Evolutionary conservation across 2,797 vertebrate genomes (phyloP), one percentile per base, ranked within the genome.

Genomic region (Gymnoscopelus braueri): DNA sequence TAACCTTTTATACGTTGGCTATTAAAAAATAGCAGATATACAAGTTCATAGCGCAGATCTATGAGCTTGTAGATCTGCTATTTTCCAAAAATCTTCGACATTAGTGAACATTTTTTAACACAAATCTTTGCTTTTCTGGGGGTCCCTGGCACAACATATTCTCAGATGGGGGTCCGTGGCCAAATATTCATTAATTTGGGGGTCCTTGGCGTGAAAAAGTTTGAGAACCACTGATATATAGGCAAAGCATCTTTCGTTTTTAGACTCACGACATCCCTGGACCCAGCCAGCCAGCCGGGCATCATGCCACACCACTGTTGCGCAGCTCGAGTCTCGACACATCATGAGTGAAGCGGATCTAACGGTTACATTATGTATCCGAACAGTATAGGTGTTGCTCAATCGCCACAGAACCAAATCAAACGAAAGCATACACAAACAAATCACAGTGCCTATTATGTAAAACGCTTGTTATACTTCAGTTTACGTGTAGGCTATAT

Each of bases 251-350:
- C 35, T 44, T 19, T 29, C 35, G 48, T 53, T 75, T 75, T 76
- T 52, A 79, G 74, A 86, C 69, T 82, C 67, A 75, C 56, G 55
- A 84, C 78, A 74, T 79, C 74, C 39, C 19, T 69, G 70, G 77
- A 86, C 77, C 52, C 69, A 80, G 19, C 19, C 19, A 19, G 35
- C 35, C 35, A 8, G 73, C 71, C 87, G 89, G 91, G 92, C 92
- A 78, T 70, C 14, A 79, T 84, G 91, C 91, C 91, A 91, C 88
- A 91, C 86, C 83, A 67, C 84, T 86, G 84, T 86, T 91, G 91
- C 91, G 92, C 90, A 93, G 89, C 86, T 90, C 85, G 19, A 19
- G 19, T 19, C 19, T 19, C 19, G 63, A 83, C 91, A 87, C 86
- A 85, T 89, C 87, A 58, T 48, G 59, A 71, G 63, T 35, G 50